Conservation (phyloP, 2,888 invertebrate genomes). For the Microplitis deprimator region DNA sequence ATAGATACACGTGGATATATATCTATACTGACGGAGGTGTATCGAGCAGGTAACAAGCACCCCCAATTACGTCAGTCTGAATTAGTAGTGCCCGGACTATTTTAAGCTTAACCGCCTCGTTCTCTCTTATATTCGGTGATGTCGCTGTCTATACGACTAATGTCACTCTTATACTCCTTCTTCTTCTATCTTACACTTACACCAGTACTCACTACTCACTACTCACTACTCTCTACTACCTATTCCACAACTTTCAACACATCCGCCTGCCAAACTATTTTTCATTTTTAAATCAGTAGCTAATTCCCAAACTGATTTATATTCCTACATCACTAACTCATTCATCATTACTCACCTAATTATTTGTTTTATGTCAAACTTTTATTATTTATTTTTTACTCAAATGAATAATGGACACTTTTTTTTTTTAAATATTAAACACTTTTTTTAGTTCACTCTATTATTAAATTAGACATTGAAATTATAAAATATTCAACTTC, state of each 20-base stretch:
- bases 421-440: no score
- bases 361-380: neutral
- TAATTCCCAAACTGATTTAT: slow-evolving; percentile 2
- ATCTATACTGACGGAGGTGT: slow-evolving; percentile 55
- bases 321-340: neutral
- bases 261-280: slow-evolving; percentile 15
- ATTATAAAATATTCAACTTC: no score
- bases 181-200: neutral
- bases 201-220: neutral
- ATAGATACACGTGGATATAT: neutral
- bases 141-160: neutral
- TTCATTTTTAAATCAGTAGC: slow-evolving; percentile 19
- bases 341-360: neutral
- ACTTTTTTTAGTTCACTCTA: no score
- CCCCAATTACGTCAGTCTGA: slow-evolving; percentile 71
- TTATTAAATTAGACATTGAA: no score
- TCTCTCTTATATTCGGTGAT: slow-evolving; percentile 1
- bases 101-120: slow-evolving; percentile 60
- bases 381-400: neutral
- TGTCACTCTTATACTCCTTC: neutral
- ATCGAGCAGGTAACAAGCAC: slow-evolving; percentile 70
- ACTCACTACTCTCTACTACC: neutral
- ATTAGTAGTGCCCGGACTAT: slow-evolving; percentile 70
- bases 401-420: no score
- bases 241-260: neutral